Evolutionary conservation across 2,797 vertebrate species (phyloP).

Genomic region (Arnoldichthys spilopterus): DNA sequence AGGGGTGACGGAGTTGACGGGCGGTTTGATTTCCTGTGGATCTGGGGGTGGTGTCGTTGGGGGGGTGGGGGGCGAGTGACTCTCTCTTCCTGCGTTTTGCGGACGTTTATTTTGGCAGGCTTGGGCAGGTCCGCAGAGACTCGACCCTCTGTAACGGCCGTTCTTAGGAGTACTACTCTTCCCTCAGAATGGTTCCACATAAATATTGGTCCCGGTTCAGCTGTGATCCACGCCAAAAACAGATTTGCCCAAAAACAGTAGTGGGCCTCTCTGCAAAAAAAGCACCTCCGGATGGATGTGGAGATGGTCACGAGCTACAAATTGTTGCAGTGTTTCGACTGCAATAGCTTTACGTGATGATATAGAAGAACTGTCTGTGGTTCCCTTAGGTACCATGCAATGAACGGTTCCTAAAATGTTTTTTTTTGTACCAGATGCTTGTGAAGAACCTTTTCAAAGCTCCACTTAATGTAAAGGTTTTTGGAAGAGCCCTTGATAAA

Average conservation of each 20-base stretch:
- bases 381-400: no score
- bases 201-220: conserved; percentile 1
- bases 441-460: no score
- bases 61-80: neutral
- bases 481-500: no score
- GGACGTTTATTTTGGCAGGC: conserved; percentile 65
- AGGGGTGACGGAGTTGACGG: conserved; percentile 72
- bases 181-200: conserved; percentile 40
- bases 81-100: conserved; percentile 62
- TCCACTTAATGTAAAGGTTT: no score
- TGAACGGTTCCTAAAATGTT: no score
- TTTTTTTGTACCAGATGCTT: no score
- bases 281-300: neutral
- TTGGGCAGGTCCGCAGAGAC: conserved; percentile 61
- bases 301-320: neutral
- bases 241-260: neutral
- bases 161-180: conserved; percentile 27
- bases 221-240: neutral
- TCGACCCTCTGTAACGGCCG: conserved; percentile 49
- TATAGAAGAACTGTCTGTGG: no score
- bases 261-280: neutral
- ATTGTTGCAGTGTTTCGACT: neutral
- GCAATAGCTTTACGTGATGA: neutral
- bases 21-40: conserved; percentile 81
- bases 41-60: conserved; percentile 29